These are phyloP conservation scores for Lithodes maja DNA, from an alignment of 2,888 invertebrate genomes.

Conservation along the genomic window DNA sequence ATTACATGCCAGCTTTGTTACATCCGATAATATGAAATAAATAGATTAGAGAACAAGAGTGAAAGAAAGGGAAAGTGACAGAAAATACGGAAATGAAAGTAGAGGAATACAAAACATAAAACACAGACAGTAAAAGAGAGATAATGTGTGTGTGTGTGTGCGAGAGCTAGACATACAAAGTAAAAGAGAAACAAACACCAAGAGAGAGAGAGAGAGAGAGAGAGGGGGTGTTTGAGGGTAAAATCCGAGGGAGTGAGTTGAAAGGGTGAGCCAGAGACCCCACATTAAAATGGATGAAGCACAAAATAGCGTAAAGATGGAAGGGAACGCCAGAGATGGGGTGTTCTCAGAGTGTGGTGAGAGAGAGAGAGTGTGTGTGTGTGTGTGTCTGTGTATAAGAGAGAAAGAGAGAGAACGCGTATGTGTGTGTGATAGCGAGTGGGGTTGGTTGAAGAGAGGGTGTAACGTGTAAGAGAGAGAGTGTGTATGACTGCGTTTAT, in stretches of 20 bases:
- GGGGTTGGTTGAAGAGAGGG: background rate
- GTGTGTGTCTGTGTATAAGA: background rate
- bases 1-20: too few relatives aligned
- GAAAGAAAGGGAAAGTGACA: background rate
- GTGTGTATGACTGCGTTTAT: too few relatives aligned
- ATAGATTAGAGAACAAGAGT: background rate
- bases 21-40: background rate
- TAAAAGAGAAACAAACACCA: background rate
- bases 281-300: background rate
- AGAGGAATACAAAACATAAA: slow-evolving; percentile 9
- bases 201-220: slow-evolving; percentile 24
- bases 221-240: slow-evolving; percentile 4
- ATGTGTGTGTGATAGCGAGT: background rate
- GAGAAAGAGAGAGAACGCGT: background rate
- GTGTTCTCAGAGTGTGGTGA: background rate
- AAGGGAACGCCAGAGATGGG: background rate
- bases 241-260: background rate
- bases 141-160: slow-evolving; percentile 10
- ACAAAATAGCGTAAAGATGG: slow-evolving; percentile 1
- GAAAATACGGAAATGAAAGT: background rate
- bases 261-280: background rate
- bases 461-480: background rate
- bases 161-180: slow-evolving; percentile 11
- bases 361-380: background rate
- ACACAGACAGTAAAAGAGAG: slow-evolving; percentile 24